Evolutionary conservation across 2,888 invertebrate species (phyloP).

Genomic region (Hydroisotoma schaefferi): DNA sequence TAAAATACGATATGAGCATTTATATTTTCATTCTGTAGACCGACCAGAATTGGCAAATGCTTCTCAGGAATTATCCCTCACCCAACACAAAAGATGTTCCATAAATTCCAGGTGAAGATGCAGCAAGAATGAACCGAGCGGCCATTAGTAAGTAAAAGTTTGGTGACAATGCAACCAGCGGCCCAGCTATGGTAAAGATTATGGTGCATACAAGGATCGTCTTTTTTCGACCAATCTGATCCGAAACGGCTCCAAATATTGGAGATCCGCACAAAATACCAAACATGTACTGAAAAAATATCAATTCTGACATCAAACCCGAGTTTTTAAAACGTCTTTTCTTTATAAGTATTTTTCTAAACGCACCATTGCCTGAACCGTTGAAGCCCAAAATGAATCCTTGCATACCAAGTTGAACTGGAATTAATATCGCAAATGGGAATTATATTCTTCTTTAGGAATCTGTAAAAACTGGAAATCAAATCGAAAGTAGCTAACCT

Average conservation of each 20-base stretch:
- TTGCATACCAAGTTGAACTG: conserved; percentile 39
- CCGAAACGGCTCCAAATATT: conserved; percentile 42
- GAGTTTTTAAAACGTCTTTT: not conserved
- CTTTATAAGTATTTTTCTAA: not conserved
- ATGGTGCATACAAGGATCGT: conserved; percentile 30
- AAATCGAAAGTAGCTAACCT: conserved; percentile 2
- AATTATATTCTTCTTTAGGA: not conserved
- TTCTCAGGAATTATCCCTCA: conserved; percentile 25
- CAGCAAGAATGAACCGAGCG: conserved; percentile 39
- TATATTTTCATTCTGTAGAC: not conserved
- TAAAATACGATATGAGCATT: not conserved
- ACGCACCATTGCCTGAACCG: conserved; percentile 30
- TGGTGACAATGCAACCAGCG: conserved; percentile 30
- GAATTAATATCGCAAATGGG: conserved; percentile 10
- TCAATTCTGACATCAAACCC: not conserved
- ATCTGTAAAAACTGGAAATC: not conserved
- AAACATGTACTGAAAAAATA: conserved; percentile 36
- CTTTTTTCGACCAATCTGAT: conserved; percentile 38
- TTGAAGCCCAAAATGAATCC: conserved; percentile 25
- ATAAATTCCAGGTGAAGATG: conserved; percentile 40
- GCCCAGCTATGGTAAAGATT: conserved; percentile 38
- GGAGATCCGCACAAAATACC: conserved; percentile 43
- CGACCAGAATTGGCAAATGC: not conserved
- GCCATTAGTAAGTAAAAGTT: conserved; percentile 36
- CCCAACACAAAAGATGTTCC: conserved; percentile 43